Evolutionary conservation across 2,113 vertebrate species (phyloP), one percentile per base, ranked within the genome.

Genomic region (Gorilla gorilla): DNA sequence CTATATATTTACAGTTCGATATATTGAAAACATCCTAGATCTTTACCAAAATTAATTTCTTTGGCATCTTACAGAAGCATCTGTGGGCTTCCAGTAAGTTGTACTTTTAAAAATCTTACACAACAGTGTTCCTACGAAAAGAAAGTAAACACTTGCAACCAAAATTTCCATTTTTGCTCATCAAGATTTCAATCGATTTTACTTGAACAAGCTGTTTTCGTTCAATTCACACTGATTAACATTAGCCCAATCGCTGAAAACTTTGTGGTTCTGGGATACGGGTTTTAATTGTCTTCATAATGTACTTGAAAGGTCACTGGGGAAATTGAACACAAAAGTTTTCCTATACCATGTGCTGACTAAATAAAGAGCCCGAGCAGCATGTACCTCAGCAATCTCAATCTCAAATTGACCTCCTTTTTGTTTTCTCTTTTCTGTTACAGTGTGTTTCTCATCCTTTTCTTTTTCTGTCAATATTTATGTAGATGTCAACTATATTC

Each of bases 231-330:
- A 82, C 64, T 94, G 92, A 95, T 95, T 87, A 92, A 95, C 96
- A 40, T 86, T 55, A 27, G 5, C 68, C 83, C 88, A 43, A 61
- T 96, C 83, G 79, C 87, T 27, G 76, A n/a, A 84, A 86, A 88
- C 38, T 32, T 8, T 9, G 64, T 38, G 40, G 79, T 86, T 96
- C 87, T 48, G 27, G 92, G 94, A 75, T 50, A 30, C 0, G 0
- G 92, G 72, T 82, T 96, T 95, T 95, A 97, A 97, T 80, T 93
- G 90, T 93, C 95, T 97, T 93, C 50, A 16, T 93, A 40, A 96
- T 78, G 78, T 72, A 94, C 93, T 91, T 82, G 84, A 84, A 78
- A 85, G 48, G 72, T 84, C 81, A 35, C 72, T 78, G 52, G 43
- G 81, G 59, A 96, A 52, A 68, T 10, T 7, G 64, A 22, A 59